Percentiles rank a stretch among this genome's conserved stretches.
Conservation (phyloP, 2,888 invertebrate genomes). For the Drosophila meridionalis region DNA sequence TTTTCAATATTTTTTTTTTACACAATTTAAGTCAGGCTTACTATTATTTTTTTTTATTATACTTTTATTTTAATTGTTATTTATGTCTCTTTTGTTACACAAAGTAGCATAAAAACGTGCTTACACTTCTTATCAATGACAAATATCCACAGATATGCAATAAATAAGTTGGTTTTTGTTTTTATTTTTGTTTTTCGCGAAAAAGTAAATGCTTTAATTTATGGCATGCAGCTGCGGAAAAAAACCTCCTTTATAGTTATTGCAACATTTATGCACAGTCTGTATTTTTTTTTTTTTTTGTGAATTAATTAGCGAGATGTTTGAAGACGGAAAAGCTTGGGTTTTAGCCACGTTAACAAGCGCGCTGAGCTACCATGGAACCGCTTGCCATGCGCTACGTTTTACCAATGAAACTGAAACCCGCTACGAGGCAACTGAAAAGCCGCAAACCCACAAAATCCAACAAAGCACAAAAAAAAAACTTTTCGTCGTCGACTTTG, state of each 20-base stretch:
- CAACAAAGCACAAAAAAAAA: constrained; percentile 24
- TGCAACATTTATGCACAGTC: constrained; percentile 32
- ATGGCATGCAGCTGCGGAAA: constrained; percentile 64
- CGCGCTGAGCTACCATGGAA: constrained; percentile 50
- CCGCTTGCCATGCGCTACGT: constrained; percentile 68
- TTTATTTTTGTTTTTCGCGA: neutral
- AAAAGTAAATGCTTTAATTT: constrained; percentile 41
- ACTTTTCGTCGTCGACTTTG: constrained; percentile 31
- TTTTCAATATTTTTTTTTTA: neutral
- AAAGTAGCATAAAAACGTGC: constrained; percentile 15
- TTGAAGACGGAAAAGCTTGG: constrained; percentile 46
- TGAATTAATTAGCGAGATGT: constrained; percentile 44
- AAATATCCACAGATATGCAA: constrained; percentile 34
- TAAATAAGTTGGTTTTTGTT: constrained; percentile 26
- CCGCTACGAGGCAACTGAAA: constrained; percentile 57
- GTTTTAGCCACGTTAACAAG: constrained; percentile 29
- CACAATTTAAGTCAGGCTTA: neutral
- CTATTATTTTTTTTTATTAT: neutral
- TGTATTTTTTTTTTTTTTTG: constrained; percentile 12
- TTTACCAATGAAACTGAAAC: constrained; percentile 75
- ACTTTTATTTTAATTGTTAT: neutral
- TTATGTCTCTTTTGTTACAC: neutral
- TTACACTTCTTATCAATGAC: constrained; percentile 22
- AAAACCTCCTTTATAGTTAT: constrained; percentile 20
- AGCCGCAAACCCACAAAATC: constrained; percentile 56